Percentiles rank a stretch among this genome's conserved stretches.
phyloP scores from a whole-genome alignment of 2,113 vertebrate species.

The Prolemur simus region DNA sequence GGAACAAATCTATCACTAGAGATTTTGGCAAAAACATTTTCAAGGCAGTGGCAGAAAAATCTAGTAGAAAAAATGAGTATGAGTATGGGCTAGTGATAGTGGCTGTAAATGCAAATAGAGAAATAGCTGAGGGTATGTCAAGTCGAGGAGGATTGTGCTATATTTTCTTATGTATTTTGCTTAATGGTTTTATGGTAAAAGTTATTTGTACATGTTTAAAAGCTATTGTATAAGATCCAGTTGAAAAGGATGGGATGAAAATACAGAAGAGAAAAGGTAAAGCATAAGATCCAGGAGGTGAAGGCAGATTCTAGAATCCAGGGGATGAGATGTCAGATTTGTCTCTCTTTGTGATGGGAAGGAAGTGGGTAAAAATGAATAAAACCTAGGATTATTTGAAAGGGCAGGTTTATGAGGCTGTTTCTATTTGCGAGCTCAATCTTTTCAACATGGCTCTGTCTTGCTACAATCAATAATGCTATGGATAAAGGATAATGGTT shows the following conservation, averaged over 20 bases:
- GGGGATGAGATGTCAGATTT: too few relatives aligned
- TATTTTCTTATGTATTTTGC: neutral
- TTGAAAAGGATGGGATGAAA: neutral
- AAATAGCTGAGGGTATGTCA: neutral
- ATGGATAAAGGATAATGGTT: neutral
- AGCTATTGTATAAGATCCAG: neutral
- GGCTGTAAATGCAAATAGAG: neutral
- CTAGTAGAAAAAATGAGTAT: neutral
- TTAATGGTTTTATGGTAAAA: neutral
- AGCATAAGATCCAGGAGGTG: neutral
- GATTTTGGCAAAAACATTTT: neutral
- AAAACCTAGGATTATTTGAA: neutral
- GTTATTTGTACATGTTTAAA: neutral
- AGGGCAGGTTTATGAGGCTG: neutral
- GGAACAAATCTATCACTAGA: neutral
- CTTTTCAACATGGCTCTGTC: neutral
- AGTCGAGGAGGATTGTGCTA: neutral
- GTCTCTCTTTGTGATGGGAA: neutral
- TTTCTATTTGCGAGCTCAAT: neutral
- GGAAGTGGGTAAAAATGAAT: neutral
- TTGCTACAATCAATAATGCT: neutral
- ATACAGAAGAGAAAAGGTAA: neutral
- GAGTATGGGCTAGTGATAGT: neutral
- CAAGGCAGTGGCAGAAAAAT: neutral
- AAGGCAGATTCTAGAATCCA: neutral